phyloP scores from a whole-genome alignment of 53 echinoderm and acorn worm species.

The Apostichopus leukothele region DNA sequence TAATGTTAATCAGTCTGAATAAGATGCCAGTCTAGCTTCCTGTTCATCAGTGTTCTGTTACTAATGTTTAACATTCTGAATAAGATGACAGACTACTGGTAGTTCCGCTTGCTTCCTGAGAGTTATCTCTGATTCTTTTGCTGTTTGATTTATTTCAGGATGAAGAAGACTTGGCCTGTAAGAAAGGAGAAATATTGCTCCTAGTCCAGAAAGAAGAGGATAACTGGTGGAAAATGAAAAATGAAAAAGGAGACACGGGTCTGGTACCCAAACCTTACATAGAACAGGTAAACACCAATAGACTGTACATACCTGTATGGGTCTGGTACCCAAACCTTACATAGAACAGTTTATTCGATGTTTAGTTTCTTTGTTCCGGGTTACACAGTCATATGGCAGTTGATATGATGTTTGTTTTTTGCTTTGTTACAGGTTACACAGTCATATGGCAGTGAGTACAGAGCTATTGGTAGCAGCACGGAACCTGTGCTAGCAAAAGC shows the following conservation, averaged over 20 bases:
- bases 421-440: conserved; percentile 9
- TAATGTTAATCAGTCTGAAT: too few species aligned
- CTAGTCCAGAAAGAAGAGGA: conserved; percentile 75
- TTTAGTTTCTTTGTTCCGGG: too few species aligned
- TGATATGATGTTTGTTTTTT: not conserved
- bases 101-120: too few species aligned
- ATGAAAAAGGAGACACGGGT: conserved; percentile 54
- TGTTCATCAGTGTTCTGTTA: too few species aligned
- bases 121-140: too few species aligned
- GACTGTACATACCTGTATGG: not conserved
- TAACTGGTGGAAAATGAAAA: conserved; percentile 80
- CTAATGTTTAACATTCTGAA: too few species aligned
- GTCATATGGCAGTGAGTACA: conserved; percentile 22
- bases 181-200: conserved; percentile 65
- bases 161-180: conserved; percentile 70
- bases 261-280: conserved; percentile 51
- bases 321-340: too few species aligned
- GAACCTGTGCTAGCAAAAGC: conserved; percentile 58
- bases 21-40: too few species aligned
- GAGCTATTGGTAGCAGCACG: conserved; percentile 15
- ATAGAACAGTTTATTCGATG: too few species aligned
- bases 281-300: conserved; percentile 44
- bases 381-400: too few species aligned
- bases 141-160: conserved; percentile 48
- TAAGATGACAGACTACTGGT: too few species aligned